Conservation (phyloP, 2,888 invertebrate genomes). For the Apotomis capreana region DNA sequence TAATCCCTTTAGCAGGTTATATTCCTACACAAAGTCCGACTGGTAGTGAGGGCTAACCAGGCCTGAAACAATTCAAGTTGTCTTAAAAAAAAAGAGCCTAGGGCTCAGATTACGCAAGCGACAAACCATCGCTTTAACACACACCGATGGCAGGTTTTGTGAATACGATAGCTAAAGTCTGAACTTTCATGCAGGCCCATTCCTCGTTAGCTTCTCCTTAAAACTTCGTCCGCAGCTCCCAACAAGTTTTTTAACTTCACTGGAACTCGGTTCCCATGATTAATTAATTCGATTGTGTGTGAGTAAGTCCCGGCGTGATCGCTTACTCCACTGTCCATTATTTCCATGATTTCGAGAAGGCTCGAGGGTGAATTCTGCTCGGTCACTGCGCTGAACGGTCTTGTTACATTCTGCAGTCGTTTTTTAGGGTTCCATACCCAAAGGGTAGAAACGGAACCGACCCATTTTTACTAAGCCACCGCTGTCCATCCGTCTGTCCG, state of each 20-base stretch:
- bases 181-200: conserved; percentile 77
- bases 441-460: too few species aligned
- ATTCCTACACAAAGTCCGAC: too few species aligned
- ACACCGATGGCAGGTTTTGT: too few species aligned
- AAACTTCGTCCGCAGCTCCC: conserved; percentile 72
- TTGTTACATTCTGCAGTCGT: conserved; percentile 61
- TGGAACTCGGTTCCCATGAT: conserved; percentile 74
- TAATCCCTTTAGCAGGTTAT: too few species aligned
- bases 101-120: too few species aligned
- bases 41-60: too few species aligned
- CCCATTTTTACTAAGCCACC: too few species aligned
- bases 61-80: too few species aligned
- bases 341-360: conserved; percentile 68
- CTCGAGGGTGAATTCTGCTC: conserved; percentile 70
- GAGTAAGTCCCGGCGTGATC: conserved; percentile 73
- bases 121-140: too few species aligned
- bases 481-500: too few species aligned
- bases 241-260: conserved; percentile 78
- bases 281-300: conserved; percentile 82
- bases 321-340: conserved; percentile 72
- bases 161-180: conserved; percentile 43
- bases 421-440: too few species aligned
- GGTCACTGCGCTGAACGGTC: conserved; percentile 74
- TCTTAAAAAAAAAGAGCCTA: too few species aligned
- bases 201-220: conserved; percentile 81